phyloP scores from a whole-genome alignment of 2,888 invertebrate species.

The Ormyrus thymus region DNA sequence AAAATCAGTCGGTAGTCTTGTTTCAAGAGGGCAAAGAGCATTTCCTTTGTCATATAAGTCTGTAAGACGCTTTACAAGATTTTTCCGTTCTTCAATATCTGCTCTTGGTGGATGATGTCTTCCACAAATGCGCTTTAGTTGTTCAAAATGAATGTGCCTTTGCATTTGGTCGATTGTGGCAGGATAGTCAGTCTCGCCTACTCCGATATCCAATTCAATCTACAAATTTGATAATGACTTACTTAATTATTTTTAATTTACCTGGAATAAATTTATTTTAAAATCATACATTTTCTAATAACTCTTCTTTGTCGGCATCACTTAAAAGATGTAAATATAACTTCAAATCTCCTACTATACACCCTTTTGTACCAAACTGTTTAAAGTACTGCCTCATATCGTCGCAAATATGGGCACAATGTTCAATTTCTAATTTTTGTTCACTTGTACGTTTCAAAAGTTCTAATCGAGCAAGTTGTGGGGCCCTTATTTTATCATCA shows the following conservation, averaged over 20 bases:
- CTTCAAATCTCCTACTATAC: slow-evolving; percentile 89
- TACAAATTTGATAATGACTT: slow-evolving; percentile 55
- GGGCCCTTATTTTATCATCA: slow-evolving; percentile 80
- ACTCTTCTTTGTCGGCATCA: slow-evolving; percentile 78
- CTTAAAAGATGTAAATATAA: slow-evolving; percentile 84
- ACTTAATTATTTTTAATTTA: slow-evolving; percentile 5
- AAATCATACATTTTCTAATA: slow-evolving; percentile 71
- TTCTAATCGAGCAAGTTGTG: slow-evolving; percentile 89
- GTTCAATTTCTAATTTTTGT: slow-evolving; percentile 62
- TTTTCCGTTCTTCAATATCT: slow-evolving; percentile 64
- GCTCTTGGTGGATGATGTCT: slow-evolving; percentile 76
- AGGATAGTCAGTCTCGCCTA: slow-evolving; percentile 70
- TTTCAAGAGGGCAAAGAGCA: slow-evolving; percentile 72
- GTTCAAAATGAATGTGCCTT: slow-evolving; percentile 86
- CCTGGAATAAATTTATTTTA: slow-evolving; percentile 20
- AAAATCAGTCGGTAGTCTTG: slow-evolving; percentile 82
- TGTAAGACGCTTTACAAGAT: slow-evolving; percentile 65
- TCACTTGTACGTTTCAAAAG: slow-evolving; percentile 79
- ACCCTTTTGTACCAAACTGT: slow-evolving; percentile 90
- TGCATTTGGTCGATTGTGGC: slow-evolving; percentile 83
- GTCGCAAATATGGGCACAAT: slow-evolving; percentile 77
- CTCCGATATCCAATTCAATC: slow-evolving; percentile 70
- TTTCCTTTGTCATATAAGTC: slow-evolving; percentile 69
- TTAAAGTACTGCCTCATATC: slow-evolving; percentile 86
- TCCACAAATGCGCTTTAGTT: slow-evolving; percentile 85